A percentile compares a stretch with the other conserved stretches of the same genome.
phyloP scores from a whole-genome alignment of 2,888 invertebrate genomes.

The Tenodera sinensis region DNA sequence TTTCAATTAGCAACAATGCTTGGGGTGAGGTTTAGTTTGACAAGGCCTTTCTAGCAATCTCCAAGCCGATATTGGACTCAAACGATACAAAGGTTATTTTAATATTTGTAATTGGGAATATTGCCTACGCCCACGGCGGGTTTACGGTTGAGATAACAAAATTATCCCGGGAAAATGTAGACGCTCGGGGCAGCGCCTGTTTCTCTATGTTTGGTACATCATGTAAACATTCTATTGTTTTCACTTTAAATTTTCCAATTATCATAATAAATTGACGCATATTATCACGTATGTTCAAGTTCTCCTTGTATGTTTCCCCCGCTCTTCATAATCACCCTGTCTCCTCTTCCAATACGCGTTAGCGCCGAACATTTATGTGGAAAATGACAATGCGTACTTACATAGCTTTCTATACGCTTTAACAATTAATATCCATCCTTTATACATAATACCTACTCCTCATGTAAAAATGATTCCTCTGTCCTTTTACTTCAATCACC shows the following conservation, averaged over 20 bases:
- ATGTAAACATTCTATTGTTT: neutral
- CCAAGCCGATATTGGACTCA: neutral
- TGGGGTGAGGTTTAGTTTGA: neutral
- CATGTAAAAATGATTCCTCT: too few relatives aligned
- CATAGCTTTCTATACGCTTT: too few relatives aligned
- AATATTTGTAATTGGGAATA: neutral
- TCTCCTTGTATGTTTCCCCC: neutral
- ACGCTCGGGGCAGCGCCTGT: neutral
- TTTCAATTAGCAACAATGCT: neutral
- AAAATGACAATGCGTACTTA: too few relatives aligned
- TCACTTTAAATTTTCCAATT: neutral
- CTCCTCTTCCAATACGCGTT: too few relatives aligned
- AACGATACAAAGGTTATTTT: neutral
- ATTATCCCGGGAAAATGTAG: neutral
- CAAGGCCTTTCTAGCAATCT: neutral
- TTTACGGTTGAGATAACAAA: neutral
- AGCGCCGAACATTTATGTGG: too few relatives aligned
- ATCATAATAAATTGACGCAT: neutral
- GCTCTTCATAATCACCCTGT: neutral
- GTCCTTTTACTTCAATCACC: too few relatives aligned
- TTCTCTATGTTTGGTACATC: neutral
- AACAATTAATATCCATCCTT: too few relatives aligned
- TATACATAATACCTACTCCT: too few relatives aligned
- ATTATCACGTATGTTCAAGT: neutral
- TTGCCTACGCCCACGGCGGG: neutral